Percentiles rank a stretch among this genome's conserved stretches.
phyloP scores from a whole-genome alignment of 1,140 invertebrate genomes.

The Rhagoletis zephyria region DNA sequence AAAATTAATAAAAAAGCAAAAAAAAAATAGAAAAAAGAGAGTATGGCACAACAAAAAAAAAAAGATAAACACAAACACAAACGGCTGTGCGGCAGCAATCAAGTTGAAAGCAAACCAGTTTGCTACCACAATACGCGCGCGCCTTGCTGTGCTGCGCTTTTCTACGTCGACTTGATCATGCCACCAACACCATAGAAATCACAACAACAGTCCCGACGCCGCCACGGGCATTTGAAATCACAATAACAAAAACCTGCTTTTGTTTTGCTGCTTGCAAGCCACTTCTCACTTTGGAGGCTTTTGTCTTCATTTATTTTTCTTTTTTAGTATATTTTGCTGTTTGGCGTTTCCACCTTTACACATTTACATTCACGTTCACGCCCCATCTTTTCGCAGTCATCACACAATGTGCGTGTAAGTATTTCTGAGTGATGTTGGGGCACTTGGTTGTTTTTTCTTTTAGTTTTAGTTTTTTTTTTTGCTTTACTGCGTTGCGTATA shows the following conservation, averaged over 20 bases:
- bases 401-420: not conserved
- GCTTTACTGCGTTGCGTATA: not conserved
- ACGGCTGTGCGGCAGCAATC: not conserved
- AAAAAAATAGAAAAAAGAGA: not conserved
- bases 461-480: not conserved
- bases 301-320: not conserved
- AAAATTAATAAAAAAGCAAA: not conserved
- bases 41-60: not conserved
- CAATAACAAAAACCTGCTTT: not conserved
- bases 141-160: not conserved
- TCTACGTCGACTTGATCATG: not conserved
- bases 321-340: not conserved
- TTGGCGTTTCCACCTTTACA: slow-evolving; percentile 7
- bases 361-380: not conserved
- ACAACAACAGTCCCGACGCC: not conserved
- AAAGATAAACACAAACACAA: not conserved
- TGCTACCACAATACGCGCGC: slow-evolving; percentile 45
- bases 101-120: slow-evolving; percentile 35
- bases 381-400: not conserved
- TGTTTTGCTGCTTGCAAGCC: not conserved
- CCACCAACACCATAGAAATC: not conserved
- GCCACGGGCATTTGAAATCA: not conserved
- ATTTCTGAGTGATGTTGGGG: not conserved
- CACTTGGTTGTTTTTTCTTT: not conserved
- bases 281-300: not conserved